Conservation (phyloP, 1,140 invertebrate species). For the Trypoxylus dichotomus region DNA sequence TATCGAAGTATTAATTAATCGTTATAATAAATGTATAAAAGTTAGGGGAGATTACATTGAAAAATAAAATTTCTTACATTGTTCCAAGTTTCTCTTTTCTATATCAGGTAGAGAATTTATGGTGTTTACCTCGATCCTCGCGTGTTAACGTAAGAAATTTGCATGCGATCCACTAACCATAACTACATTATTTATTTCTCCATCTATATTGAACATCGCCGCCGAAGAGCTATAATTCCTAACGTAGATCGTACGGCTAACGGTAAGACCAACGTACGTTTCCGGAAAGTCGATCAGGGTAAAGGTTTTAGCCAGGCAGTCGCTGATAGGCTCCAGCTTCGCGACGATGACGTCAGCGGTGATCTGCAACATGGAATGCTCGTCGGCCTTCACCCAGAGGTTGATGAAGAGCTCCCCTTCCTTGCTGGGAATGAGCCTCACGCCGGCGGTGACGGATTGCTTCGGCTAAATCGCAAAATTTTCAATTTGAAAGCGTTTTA, state of each 20-base stretch:
- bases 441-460: slow-evolving; percentile 5
- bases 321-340: slow-evolving; percentile 33
- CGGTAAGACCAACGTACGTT: slow-evolving; percentile 37
- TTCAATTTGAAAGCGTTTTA: too few relatives aligned
- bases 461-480: too few relatives aligned
- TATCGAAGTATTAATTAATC: too few relatives aligned
- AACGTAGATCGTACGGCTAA: slow-evolving; percentile 30
- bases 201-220: not conserved
- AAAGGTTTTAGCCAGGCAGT: slow-evolving; percentile 28
- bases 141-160: too few relatives aligned
- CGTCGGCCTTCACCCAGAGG: slow-evolving; percentile 44
- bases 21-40: too few relatives aligned
- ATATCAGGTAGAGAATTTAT: too few relatives aligned
- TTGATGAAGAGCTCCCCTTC: slow-evolving; percentile 41
- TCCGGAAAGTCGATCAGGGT: slow-evolving; percentile 38
- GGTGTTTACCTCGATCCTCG: too few relatives aligned
- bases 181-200: not conserved
- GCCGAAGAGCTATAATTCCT: not conserved
- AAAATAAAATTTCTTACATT: too few relatives aligned
- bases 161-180: not conserved
- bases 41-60: too few relatives aligned
- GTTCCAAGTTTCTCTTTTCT: too few relatives aligned
- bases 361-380: slow-evolving; percentile 36
- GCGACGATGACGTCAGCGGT: slow-evolving; percentile 39
- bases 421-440: slow-evolving; percentile 38